These are phyloP conservation scores for Peromyscus polionotus DNA, from an alignment of 2,113 vertebrate species.

Conservation along the genomic window DNA sequence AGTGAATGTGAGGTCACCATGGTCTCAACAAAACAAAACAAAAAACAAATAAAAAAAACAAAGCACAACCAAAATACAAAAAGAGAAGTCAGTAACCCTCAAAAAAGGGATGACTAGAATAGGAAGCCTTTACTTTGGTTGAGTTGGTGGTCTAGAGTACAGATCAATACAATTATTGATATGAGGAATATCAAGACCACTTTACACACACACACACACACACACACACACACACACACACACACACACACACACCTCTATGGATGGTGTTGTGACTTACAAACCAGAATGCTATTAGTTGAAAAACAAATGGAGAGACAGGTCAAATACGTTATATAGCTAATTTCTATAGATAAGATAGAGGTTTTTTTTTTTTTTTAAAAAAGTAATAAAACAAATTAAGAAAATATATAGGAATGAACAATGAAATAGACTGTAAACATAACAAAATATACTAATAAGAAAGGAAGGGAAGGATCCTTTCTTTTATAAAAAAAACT, in stretches of 20 bases:
- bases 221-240: background rate
- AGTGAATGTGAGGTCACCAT: no score
- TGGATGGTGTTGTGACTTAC: background rate
- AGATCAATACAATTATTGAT: constrained; percentile 24
- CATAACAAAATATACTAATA: background rate
- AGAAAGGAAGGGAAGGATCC: background rate
- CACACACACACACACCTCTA: background rate
- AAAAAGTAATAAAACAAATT: background rate
- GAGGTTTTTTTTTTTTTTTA: background rate
- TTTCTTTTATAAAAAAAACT: constrained; percentile 3
- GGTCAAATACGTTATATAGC: background rate
- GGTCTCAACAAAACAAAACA: background rate
- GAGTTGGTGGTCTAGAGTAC: background rate
- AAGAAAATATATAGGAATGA: background rate
- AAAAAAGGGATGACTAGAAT: background rate
- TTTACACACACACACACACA: background rate
- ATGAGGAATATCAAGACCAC: background rate
- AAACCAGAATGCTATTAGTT: background rate
- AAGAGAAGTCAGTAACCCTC: background rate
- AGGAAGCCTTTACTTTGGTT: background rate
- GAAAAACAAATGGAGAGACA: background rate
- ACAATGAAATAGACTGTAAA: background rate
- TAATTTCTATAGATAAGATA: background rate
- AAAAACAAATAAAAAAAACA: background rate
- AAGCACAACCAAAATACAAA: background rate